Base-by-base conservation (phyloP, 1,140 invertebrate species). In the Choristoneura fumiferana region DNA sequence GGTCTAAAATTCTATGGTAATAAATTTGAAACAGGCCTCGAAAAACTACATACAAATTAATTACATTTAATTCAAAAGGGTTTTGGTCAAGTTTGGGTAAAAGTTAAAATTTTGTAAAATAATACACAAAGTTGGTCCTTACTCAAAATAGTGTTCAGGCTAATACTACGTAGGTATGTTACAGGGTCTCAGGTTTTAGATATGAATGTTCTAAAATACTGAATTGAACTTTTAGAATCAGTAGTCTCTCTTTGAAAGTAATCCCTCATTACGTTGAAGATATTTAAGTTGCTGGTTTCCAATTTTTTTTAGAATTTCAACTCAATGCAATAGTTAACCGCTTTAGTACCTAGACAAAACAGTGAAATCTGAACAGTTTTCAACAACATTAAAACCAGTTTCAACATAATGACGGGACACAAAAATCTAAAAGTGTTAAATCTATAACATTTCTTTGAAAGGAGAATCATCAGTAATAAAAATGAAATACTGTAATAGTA, bases 11-110 rank as follows among this genome's bases (percentile, higher is more conserved):
- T 54, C 65, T 71, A 68, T 54, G 22, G 22, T 18, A 63, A 61
- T 58, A 69, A 53, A 66, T 67, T 65, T 13, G 56, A 71, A 69
- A 75, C 60, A 75, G 69, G 63, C 63, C 34, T 75, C 69, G 59
- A 75, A 75, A 74, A 72, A 57, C 65, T 73, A 73, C 63, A 56
- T 70, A 68, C 55, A 73, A 73, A 64, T 55, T n/a, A 73, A 64
- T 67, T 61, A 40, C 57, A 69, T 33, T 52, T 35, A 34, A 54
- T 35, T 54, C 43, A 70, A 74, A 59, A 36, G 59, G 40, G 57
- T 40, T n/a, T 75, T 71, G 67, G 69, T 75, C 69, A 65, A 66
- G 63, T 62, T 63, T 56, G 37, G 54, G 59, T 68, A 54, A 57
- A 68, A 62, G 61, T 67, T 29, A 60, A 55, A 66, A 57, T 62